Conservation (phyloP, 1,140 invertebrate genomes). For the Saccostrea echinata region DNA sequence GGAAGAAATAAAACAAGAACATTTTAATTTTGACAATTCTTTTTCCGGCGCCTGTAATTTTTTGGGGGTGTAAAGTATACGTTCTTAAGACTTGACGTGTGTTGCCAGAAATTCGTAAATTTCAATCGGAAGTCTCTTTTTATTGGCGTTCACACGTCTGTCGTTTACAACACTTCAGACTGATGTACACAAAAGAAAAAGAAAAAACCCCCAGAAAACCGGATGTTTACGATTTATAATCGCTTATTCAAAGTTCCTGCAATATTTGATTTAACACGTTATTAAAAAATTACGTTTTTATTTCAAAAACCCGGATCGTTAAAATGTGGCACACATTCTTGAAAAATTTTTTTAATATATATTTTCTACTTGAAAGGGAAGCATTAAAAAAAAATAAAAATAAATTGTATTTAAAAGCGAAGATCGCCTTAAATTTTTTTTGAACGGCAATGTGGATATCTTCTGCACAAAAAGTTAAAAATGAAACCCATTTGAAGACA, state of each 20-base stretch:
- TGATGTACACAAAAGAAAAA: background rate
- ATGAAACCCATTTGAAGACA: too few species aligned
- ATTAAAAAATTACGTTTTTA: slow-evolving; percentile 19
- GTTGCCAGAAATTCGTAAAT: background rate
- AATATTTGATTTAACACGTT: slow-evolving; percentile 7
- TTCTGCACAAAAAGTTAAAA: too few species aligned
- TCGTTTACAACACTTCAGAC: too few species aligned
- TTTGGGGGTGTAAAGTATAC: background rate
- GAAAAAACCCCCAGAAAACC: background rate
- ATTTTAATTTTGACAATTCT: background rate
- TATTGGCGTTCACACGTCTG: background rate
- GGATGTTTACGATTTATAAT: background rate
- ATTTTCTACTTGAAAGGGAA: too few species aligned
- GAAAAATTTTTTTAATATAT: too few species aligned
- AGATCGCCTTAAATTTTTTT: too few species aligned
- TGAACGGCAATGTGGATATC: too few species aligned
- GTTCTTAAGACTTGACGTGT: background rate
- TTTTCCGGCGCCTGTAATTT: background rate
- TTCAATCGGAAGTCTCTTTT: background rate
- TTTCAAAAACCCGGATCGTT: too few species aligned
- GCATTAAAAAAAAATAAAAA: too few species aligned
- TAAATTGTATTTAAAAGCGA: too few species aligned
- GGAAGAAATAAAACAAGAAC: slow-evolving; percentile 17
- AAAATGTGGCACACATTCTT: too few species aligned
- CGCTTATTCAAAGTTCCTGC: background rate